These are phyloP conservation scores for Casuarius casuarius DNA, from an alignment of 2,113 vertebrate genomes.

Conservation along the genomic window DNA sequence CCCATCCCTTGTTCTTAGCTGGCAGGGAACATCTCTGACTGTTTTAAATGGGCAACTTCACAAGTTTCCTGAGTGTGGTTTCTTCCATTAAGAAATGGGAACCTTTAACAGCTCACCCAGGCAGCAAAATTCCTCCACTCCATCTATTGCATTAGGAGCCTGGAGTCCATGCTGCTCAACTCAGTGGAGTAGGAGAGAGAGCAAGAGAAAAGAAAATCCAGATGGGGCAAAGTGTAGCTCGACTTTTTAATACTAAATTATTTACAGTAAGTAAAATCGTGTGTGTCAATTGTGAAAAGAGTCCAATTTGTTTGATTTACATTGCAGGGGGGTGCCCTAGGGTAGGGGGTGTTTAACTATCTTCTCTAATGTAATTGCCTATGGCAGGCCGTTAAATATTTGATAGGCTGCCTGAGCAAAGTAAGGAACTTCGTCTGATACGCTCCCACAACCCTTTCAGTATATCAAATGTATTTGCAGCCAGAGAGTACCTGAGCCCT, in stretches of 20 bases:
- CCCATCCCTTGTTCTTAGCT: conserved; percentile 10
- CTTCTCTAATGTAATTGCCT: conserved; percentile 95
- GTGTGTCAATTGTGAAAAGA: conserved; percentile 91
- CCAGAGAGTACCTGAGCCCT: conserved; percentile 43
- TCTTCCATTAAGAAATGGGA: conserved; percentile 70
- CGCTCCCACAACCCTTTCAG: conserved; percentile 46
- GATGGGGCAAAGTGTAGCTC: conserved; percentile 72
- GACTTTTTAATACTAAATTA: conserved; percentile 85
- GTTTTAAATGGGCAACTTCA: conserved; percentile 52
- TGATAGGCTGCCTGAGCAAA: conserved; percentile 90
- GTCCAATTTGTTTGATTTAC: conserved; percentile 87
- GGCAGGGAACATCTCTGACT: conserved; percentile 6
- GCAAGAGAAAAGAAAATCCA: conserved; percentile 51
- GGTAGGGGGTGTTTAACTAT: conserved; percentile 91
- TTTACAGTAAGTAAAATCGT: conserved; percentile 92
- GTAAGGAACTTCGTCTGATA: conserved; percentile 80
- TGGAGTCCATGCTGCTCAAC: not conserved
- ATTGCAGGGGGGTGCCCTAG: conserved; percentile 80
- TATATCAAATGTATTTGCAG: conserved; percentile 48
- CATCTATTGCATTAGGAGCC: conserved; percentile 58
- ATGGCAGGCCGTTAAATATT: conserved; percentile 93
- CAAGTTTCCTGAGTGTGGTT: conserved; percentile 50
- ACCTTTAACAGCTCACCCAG: conserved; percentile 65
- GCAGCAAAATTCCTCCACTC: conserved; percentile 65
- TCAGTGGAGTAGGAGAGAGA: not conserved